Conservation (phyloP, 1,140 invertebrate species). For the Musca domestica region DNA sequence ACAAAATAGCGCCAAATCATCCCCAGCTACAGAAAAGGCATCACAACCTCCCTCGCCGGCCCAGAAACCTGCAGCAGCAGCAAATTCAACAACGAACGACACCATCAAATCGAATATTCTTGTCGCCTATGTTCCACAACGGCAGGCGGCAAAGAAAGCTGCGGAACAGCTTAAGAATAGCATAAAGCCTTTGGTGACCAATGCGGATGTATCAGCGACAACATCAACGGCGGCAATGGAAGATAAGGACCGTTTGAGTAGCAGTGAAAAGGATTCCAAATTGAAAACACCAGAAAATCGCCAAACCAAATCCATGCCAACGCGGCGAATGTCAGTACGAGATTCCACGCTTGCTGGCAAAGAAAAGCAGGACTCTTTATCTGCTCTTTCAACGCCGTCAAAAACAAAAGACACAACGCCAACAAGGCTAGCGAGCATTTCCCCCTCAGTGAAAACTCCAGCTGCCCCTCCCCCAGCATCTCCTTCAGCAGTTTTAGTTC, state of each 20-base stretch:
- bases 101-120: conserved; percentile 64
- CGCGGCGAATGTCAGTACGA: conserved; percentile 32
- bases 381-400: conserved; percentile 30
- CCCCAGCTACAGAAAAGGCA: neutral
- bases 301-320: conserved; percentile 27
- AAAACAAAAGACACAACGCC: neutral
- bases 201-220: conserved; percentile 8
- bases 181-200: conserved; percentile 58
- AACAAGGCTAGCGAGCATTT: too few species aligned
- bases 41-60: neutral
- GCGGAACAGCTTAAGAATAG: conserved; percentile 85
- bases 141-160: conserved; percentile 87
- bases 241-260: conserved; percentile 22
- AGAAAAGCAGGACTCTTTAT: neutral
- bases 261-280: conserved; percentile 23
- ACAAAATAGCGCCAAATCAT: neutral
- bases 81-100: conserved; percentile 53
- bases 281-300: conserved; percentile 22
- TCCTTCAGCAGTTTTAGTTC: too few species aligned
- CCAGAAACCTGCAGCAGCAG: neutral
- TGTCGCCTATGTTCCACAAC: conserved; percentile 80
- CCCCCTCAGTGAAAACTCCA: too few species aligned
- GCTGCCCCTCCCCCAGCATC: too few species aligned
- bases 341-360: conserved; percentile 27
- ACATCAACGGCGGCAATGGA: neutral